These are phyloP conservation scores for Trididemnum miniatum DNA, from an alignment of 23 tunicate genomes.

Conservation along the genomic window DNA sequence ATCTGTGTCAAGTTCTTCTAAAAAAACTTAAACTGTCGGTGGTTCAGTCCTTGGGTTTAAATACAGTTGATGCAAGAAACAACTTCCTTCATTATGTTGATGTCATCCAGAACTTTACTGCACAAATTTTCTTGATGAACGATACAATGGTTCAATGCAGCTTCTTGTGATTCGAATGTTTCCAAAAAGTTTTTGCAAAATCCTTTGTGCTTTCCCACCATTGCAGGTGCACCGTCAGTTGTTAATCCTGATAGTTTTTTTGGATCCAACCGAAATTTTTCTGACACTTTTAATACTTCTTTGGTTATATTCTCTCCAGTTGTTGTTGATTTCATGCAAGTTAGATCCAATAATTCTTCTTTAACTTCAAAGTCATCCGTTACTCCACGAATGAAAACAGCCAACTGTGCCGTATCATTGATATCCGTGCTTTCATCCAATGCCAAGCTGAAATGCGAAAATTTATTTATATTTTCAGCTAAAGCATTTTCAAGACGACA, in stretches of 20 bases:
- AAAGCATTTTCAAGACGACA: constrained; percentile 19
- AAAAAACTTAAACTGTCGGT: constrained; percentile 38
- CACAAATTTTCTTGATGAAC: constrained; percentile 42
- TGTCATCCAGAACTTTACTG: constrained; percentile 32
- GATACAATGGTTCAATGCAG: constrained; percentile 7
- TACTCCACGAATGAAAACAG: constrained; percentile 33
- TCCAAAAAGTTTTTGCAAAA: not conserved
- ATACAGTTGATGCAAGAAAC: constrained; percentile 27
- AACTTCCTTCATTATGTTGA: constrained; percentile 37
- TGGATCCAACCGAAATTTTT: constrained; percentile 24
- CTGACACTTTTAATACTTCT: constrained; percentile 15
- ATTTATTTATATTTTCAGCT: constrained; percentile 7
- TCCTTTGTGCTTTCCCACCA: constrained; percentile 14
- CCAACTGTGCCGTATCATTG: constrained; percentile 23
- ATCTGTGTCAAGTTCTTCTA: constrained; percentile 33
- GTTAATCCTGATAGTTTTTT: not conserved
- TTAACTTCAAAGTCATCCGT: constrained; percentile 27
- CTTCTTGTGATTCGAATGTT: not conserved
- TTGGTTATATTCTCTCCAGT: constrained; percentile 19
- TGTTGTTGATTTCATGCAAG: constrained; percentile 37
- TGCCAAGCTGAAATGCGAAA: constrained; percentile 19
- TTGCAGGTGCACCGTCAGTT: constrained; percentile 5
- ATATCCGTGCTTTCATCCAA: constrained; percentile 29
- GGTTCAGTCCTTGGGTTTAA: constrained; percentile 22
- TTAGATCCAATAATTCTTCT: constrained; percentile 34